Conservation (phyloP, 2,888 invertebrate genomes). For the Julus scandinavius region DNA sequence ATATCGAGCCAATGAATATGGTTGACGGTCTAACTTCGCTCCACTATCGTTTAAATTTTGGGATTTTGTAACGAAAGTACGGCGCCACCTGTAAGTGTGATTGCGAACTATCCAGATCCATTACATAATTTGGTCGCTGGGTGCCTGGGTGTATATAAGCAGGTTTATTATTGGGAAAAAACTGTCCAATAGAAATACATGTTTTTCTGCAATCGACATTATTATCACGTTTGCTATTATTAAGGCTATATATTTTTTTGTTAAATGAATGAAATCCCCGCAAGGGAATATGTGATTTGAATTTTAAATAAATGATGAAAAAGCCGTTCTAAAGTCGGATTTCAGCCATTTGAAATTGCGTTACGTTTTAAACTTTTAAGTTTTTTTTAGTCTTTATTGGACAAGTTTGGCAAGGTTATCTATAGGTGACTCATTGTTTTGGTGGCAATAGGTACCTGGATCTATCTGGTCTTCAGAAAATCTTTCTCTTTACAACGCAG, state of each 20-base stretch:
- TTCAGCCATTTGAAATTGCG: not conserved
- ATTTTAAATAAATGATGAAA: not conserved
- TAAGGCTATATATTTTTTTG: not conserved
- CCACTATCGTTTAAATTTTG: no score
- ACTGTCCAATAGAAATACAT: not conserved
- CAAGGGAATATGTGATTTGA: not conserved
- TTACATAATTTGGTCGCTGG: not conserved
- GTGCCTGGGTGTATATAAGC: no score
- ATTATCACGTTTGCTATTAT: conserved; percentile 14
- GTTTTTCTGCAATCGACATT: not conserved
- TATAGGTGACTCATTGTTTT: conserved; percentile 5
- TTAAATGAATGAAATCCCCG: not conserved
- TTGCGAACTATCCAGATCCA: no score
- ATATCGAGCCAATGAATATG: no score
- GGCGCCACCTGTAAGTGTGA: no score
- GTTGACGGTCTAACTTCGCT: no score
- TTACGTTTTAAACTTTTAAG: not conserved
- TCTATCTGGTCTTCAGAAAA: not conserved
- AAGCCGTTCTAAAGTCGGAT: not conserved
- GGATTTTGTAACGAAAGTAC: no score
- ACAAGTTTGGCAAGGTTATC: conserved; percentile 13
- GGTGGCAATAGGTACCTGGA: not conserved
- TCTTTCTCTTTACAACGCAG: no score
- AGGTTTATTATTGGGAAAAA: not conserved
- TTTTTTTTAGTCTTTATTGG: not conserved